Percentiles rank a stretch among this genome's conserved stretches.
These are phyloP conservation scores for Octonoba sinensis DNA, from an alignment of 2,888 invertebrate species.

Conservation along the genomic window DNA sequence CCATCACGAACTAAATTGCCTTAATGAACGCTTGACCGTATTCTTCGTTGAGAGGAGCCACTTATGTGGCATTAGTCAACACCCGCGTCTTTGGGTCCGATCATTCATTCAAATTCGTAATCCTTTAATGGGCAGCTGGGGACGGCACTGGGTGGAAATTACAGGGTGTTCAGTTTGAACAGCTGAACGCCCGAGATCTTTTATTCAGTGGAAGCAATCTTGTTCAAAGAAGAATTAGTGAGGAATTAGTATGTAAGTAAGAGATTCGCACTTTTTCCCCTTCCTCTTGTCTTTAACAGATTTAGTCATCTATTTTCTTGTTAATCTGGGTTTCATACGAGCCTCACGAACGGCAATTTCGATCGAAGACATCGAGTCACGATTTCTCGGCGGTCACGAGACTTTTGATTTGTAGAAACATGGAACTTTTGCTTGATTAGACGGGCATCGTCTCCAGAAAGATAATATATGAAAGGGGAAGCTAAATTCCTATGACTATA, in stretches of 20 bases:
- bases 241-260: conserved; percentile 36
- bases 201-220: conserved; percentile 53
- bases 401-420: too few relatives aligned
- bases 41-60: background rate
- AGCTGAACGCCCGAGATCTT: conserved; percentile 50
- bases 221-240: conserved; percentile 59
- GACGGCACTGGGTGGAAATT: conserved; percentile 30
- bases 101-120: conserved; percentile 41
- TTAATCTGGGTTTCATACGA: conserved; percentile 35
- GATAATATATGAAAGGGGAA: too few relatives aligned
- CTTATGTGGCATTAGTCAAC: conserved; percentile 39
- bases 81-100: conserved; percentile 23
- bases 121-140: conserved; percentile 43
- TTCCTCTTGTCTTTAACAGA: background rate
- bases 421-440: too few relatives aligned
- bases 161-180: conserved; percentile 36
- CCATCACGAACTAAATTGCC: conserved; percentile 6
- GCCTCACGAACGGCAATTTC: conserved; percentile 17
- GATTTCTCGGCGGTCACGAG: too few relatives aligned
- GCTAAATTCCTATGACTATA: too few relatives aligned
- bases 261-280: conserved; percentile 9
- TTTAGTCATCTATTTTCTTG: conserved; percentile 39
- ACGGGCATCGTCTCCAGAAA: too few relatives aligned
- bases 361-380: background rate
- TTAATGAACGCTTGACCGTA: background rate